Evolutionary conservation across 1,140 invertebrate genomes (phyloP).

Genomic region (Drosophila punjabiensis): DNA sequence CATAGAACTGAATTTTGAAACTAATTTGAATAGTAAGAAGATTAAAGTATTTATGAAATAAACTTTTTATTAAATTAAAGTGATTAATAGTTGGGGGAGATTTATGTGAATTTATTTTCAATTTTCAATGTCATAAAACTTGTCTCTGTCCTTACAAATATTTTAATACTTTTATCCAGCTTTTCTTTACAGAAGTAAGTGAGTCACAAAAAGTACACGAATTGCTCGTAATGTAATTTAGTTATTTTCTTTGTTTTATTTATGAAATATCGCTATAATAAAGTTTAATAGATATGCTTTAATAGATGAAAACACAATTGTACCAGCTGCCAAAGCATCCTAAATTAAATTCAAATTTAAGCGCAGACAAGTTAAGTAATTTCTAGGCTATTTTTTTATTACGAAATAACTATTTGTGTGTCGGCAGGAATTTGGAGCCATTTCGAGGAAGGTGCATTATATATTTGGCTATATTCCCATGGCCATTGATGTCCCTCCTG

Average conservation of each 20-base stretch:
- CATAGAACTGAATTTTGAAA: not conserved
- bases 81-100: too few relatives aligned
- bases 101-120: not conserved
- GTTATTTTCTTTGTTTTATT: not conserved
- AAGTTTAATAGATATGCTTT: not conserved
- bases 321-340: not conserved
- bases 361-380: not conserved
- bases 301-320: not conserved
- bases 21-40: not conserved
- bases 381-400: slow-evolving; percentile 2
- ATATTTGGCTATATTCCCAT: slow-evolving; percentile 15
- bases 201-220: not conserved
- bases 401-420: slow-evolving; percentile 7
- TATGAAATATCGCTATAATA: not conserved
- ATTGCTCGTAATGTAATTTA: not conserved
- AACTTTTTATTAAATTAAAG: not conserved
- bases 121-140: not conserved
- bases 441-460: slow-evolving; percentile 9
- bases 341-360: slow-evolving; percentile 18
- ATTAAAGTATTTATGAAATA: not conserved
- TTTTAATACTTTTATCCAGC: too few relatives aligned
- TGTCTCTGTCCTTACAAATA: too few relatives aligned
- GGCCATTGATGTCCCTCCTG: slow-evolving; percentile 22
- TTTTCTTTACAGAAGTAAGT: too few relatives aligned
- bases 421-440: not conserved